Evolutionary conservation across 37 sponge, comb jelly and placozoan genomes (phyloP), one percentile per base, ranked within the genome.

Genomic region (Eunapius fragilis): DNA sequence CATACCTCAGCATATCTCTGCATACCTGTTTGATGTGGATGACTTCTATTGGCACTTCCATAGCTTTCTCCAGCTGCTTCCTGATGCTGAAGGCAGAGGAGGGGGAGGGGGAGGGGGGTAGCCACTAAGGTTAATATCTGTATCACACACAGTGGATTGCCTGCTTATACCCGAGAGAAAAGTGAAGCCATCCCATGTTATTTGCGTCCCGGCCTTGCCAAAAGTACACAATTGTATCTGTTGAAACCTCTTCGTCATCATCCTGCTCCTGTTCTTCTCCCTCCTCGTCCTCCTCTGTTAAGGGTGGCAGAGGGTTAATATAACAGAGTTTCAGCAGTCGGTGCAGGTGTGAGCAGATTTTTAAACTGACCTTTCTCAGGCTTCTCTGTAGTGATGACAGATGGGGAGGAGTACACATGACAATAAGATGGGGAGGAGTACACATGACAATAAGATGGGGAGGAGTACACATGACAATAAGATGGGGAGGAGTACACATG

Each of bases 141-240:
- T 3, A 6, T 41, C 6, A 6, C 3, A 41, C 41, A 3, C 2
- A 36, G 71, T 28, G 27, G 27, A n/a, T 2, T 28, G 76, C 67
- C 22, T 79, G 14, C 31, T 31, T 77, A 38, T 71, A 94, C 95
- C 95, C 89, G 33, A 95, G 92, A 26, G 93, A 93, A 82, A 96
- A 98, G 72, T 92, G 96, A 19, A 96, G 88, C 99, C 99, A 98
- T n/a, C 95, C 95, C 85, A 95, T 92, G 48, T 98, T 91, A 28
- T 74, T 91, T 30, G 97, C 93, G 45, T 90, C 87, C 32, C 91
- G 71, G 27, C 88, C 97, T 88, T 98, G 96, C 99, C 99, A 98
- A 88, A 98, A 98, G 82, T 96, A 98, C 47, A 98, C 93, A 32
- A 91, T 89, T 74, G 95, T 92, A 25, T 79, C 78, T 25, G 86